Conservation (phyloP, 2,888 invertebrate species). For the Poecilobothrus nobilitatus region DNA sequence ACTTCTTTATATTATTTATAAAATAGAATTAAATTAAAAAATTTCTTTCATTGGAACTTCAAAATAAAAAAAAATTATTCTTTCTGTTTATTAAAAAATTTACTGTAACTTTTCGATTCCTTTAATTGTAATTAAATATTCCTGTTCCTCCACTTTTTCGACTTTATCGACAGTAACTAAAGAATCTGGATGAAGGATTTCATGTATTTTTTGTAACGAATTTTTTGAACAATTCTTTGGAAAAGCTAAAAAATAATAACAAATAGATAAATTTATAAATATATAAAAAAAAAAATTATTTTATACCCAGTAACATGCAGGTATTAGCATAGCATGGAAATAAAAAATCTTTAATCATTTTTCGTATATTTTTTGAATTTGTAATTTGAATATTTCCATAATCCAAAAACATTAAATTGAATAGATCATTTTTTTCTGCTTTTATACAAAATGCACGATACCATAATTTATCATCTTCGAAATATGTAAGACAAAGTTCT, state of each 20-base stretch:
- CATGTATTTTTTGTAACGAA: not conserved
- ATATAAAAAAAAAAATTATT: not conserved
- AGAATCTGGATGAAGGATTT: not conserved
- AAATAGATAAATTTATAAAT: too few relatives aligned
- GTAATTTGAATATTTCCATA: conserved; percentile 28
- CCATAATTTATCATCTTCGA: conserved; percentile 28
- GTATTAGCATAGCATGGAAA: conserved; percentile 28
- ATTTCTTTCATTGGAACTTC: too few relatives aligned
- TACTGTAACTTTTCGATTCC: not conserved
- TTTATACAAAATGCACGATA: conserved; percentile 29
- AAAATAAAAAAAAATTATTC: too few relatives aligned
- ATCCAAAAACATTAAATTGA: conserved; percentile 27
- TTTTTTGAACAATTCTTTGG: not conserved
- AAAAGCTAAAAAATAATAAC: not conserved
- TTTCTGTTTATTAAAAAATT: too few relatives aligned
- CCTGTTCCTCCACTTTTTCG: not conserved
- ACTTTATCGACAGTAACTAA: not conserved
- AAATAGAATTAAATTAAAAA: too few relatives aligned
- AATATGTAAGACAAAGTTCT: conserved; percentile 28
- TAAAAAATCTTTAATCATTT: conserved; percentile 26
- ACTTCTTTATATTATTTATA: too few relatives aligned
- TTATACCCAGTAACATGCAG: conserved; percentile 15
- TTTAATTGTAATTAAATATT: not conserved
- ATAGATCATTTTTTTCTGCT: conserved; percentile 22
- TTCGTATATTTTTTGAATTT: conserved; percentile 25